Evolutionary conservation across 2,888 invertebrate genomes (phyloP).

Genomic region (Sialis lutaria): DNA sequence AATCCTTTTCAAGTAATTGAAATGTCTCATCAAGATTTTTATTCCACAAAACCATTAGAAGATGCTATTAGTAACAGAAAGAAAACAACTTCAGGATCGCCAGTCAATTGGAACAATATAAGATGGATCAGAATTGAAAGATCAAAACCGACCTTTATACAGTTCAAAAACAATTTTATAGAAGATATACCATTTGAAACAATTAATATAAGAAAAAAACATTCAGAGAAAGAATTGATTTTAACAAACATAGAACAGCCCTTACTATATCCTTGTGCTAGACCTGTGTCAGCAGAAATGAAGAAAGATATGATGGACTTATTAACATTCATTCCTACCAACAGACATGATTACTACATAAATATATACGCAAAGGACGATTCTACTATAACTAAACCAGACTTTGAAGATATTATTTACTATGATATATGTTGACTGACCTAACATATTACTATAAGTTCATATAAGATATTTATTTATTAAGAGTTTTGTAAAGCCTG

Average conservation of each 20-base stretch:
- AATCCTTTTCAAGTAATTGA: no score
- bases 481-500: no score
- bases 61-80: not conserved
- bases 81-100: not conserved
- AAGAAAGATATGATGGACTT: constrained; percentile 9
- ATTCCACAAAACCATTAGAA: no score
- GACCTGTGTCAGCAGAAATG: constrained; percentile 15
- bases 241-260: not conserved
- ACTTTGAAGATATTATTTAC: no score
- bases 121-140: not conserved
- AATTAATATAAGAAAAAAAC: constrained; percentile 12
- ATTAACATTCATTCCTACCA: constrained; percentile 10
- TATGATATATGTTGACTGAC: no score
- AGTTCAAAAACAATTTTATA: constrained; percentile 13
- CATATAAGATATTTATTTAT: no score
- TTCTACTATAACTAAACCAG: no score
- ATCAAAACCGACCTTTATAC: constrained; percentile 8
- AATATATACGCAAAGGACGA: no score
- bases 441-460: no score
- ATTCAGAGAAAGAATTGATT: constrained; percentile 9
- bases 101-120: not conserved
- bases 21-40: no score
- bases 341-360: constrained; percentile 8
- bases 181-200: constrained; percentile 12
- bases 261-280: constrained; percentile 13